A percentile compares a stretch with the other conserved stretches of the same genome.
Conservation (phyloP, 92 coral and sea anemone genomes). For the Nematostella vectensis region DNA sequence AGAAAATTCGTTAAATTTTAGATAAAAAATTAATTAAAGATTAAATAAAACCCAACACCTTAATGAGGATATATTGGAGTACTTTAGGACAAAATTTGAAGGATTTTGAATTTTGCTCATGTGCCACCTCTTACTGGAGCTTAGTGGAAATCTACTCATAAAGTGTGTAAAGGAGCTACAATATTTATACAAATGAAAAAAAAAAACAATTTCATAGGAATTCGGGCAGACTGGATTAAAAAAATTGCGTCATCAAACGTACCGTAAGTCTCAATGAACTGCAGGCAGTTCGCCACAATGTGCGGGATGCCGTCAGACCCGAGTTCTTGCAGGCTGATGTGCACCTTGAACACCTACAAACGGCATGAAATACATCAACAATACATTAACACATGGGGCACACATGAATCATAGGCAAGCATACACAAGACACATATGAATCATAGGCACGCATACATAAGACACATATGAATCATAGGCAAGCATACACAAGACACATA, state of each 20-base stretch:
- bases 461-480: too few species aligned
- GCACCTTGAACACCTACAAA: slow-evolving; percentile 76
- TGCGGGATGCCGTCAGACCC: slow-evolving; percentile 99
- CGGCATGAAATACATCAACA: not conserved
- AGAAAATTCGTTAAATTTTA: not conserved
- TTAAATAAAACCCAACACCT: not conserved
- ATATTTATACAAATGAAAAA: too few species aligned
- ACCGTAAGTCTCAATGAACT: slow-evolving; percentile 96
- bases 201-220: too few species aligned
- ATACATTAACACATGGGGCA: too few species aligned
- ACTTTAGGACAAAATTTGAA: not conserved
- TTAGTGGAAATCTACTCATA: not conserved
- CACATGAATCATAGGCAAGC: too few species aligned
- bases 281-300: slow-evolving; percentile 89
- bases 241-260: too few species aligned
- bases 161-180: too few species aligned
- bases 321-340: slow-evolving; percentile 71
- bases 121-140: not conserved
- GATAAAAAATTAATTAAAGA: not conserved
- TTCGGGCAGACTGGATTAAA: too few species aligned
- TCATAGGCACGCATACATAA: too few species aligned
- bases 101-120: not conserved
- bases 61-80: not conserved
- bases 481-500: too few species aligned
- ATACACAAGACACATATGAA: too few species aligned